phyloP scores from a whole-genome alignment of 2,113 vertebrate species.

The Myotis brandtii region DNA sequence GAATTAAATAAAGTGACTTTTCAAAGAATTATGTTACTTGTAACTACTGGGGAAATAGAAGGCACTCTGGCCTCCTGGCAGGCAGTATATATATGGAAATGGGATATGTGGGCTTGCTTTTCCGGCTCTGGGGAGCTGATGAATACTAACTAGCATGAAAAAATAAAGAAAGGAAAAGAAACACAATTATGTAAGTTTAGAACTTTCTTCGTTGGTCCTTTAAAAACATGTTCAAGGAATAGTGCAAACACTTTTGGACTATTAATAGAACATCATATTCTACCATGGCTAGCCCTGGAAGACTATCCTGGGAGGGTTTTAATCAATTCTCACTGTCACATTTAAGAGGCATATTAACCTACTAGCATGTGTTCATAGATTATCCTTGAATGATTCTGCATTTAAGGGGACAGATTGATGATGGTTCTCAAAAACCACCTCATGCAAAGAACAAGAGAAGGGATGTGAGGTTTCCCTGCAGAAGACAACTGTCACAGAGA shows the following conservation, averaged over 20 bases:
- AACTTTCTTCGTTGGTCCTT: not conserved
- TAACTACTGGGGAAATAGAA: not conserved
- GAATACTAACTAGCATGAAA: not conserved
- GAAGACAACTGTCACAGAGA: not conserved
- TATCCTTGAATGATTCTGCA: not conserved
- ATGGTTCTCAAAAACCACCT: not conserved
- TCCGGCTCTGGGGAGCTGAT: not conserved
- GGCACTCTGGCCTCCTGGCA: no score
- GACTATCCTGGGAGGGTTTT: accelerated
- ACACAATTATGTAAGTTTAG: not conserved
- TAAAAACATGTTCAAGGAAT: not conserved
- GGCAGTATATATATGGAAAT: not conserved
- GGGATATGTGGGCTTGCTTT: not conserved
- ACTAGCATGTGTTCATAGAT: not conserved
- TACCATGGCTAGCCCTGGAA: not conserved
- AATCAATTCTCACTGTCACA: not conserved
- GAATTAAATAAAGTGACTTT: not conserved
- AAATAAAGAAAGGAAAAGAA: not conserved
- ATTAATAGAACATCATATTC: not conserved
- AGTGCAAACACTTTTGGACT: not conserved
- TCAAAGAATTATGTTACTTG: not conserved
- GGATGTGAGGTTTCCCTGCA: not conserved
- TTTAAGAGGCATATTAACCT: not conserved
- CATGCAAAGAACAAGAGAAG: not conserved
- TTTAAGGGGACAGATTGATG: not conserved